These are phyloP conservation scores for human DNA, from an alignment of 2,113 vertebrate genomes.

Conservation along the genomic window DNA sequence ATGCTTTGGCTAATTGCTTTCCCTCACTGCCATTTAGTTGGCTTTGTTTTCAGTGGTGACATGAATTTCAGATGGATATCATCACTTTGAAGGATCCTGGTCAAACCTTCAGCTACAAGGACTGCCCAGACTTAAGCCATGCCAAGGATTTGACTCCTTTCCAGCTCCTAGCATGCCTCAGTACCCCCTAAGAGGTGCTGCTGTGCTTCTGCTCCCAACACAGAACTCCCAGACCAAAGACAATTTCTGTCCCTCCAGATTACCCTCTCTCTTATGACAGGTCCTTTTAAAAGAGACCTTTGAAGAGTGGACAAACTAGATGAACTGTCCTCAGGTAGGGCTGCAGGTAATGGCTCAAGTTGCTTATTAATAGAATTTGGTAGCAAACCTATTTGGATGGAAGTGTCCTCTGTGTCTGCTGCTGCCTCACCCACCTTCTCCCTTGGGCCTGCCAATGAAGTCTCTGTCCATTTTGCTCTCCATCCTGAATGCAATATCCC, in stretches of 20 bases:
- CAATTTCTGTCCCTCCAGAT: background rate
- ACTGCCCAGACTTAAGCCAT: background rate
- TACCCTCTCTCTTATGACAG: background rate
- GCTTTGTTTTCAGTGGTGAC: background rate
- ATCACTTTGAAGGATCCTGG: background rate
- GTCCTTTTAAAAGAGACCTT: background rate
- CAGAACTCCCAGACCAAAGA: background rate
- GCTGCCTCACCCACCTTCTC: background rate
- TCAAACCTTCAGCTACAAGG: background rate
- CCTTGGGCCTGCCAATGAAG: background rate
- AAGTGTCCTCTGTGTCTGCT: background rate
- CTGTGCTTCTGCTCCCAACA: background rate
- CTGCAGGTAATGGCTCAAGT: background rate
- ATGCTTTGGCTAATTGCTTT: background rate
- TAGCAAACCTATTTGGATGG: background rate
- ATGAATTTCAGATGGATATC: background rate
- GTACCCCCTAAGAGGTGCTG: background rate
- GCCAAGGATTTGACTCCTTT: background rate
- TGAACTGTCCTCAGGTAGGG: background rate
- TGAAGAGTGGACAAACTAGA: background rate
- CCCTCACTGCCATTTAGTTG: background rate
- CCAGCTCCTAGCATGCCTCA: background rate
- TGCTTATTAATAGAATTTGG: background rate
- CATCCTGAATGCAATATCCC: background rate
- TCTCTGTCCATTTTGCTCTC: background rate